Evolutionary conservation across 1,140 invertebrate genomes (phyloP).

Genomic region (Brachionus sp.): DNA sequence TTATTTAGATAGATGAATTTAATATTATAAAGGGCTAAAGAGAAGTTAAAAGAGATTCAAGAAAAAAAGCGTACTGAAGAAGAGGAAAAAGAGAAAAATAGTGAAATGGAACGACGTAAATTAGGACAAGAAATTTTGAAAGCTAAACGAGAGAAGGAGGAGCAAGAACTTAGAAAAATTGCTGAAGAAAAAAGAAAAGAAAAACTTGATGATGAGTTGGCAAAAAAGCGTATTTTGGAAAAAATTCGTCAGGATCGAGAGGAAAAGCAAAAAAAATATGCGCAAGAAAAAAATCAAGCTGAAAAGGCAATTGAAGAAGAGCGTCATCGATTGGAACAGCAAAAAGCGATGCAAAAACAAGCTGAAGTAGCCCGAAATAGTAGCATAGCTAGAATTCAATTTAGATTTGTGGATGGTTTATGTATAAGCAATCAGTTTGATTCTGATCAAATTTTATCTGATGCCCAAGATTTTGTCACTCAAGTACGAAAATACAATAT

Average conservation of each 20-base stretch:
- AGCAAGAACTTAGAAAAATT: conserved; percentile 69
- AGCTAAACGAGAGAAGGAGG: conserved; percentile 68
- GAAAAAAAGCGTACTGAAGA: conserved; percentile 33
- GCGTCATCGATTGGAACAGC: conserved; percentile 46
- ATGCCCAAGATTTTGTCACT: conserved; percentile 64
- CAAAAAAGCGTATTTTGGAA: conserved; percentile 68
- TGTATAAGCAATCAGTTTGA: conserved; percentile 67
- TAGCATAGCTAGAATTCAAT: conserved; percentile 69
- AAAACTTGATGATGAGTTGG: conserved; percentile 67
- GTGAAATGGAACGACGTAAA: conserved; percentile 70
- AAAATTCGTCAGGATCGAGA: conserved; percentile 72
- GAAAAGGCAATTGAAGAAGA: background rate
- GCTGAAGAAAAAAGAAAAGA: conserved; percentile 68
- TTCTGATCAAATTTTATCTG: conserved; percentile 62
- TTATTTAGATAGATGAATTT: background rate
- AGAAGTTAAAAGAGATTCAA: conserved; percentile 37
- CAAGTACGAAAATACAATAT: conserved; percentile 53
- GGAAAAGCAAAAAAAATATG: conserved; percentile 52
- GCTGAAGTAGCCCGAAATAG: conserved; percentile 53
- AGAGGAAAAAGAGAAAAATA: conserved; percentile 63
- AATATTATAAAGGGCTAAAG: background rate
- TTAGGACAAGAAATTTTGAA: conserved; percentile 69
- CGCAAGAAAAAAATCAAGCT: conserved; percentile 51
- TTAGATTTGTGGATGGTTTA: conserved; percentile 74
- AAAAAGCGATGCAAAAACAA: conserved; percentile 49